phyloP scores from a whole-genome alignment of 2,888 invertebrate genomes.

The Antitype chi region DNA sequence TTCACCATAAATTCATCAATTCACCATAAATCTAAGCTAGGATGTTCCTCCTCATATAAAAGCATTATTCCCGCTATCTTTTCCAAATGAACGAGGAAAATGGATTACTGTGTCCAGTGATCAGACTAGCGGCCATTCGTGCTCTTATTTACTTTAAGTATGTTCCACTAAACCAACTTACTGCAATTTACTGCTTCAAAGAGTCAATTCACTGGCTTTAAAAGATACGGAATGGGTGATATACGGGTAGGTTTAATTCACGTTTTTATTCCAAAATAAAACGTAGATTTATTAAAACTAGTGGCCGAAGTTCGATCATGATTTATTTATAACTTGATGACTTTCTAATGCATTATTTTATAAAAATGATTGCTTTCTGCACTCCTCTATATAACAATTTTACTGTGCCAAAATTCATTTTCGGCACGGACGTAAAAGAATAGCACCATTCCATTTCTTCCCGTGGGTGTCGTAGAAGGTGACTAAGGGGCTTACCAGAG shows the following conservation, averaged over 20 bases:
- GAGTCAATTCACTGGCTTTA: constrained; percentile 17
- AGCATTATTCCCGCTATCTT: neutral
- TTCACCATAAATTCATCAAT: neutral
- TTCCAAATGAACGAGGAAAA: constrained; percentile 20
- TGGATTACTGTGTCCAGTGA: constrained; percentile 31
- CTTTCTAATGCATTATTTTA: too few species aligned
- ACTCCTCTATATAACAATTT: too few species aligned
- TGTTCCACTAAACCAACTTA: constrained; percentile 44
- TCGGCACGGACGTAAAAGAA: too few species aligned
- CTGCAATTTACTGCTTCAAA: constrained; percentile 39
- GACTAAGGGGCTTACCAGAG: too few species aligned
- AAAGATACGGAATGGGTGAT: constrained; percentile 19
- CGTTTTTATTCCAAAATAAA: neutral
- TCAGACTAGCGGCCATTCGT: constrained; percentile 30
- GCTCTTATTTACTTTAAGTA: constrained; percentile 34
- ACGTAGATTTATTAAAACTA: neutral
- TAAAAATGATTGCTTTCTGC: too few species aligned
- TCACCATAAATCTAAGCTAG: neutral
- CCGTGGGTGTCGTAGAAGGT: too few species aligned
- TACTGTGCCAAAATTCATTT: too few species aligned
- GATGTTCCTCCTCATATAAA: neutral
- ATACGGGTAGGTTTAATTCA: neutral
- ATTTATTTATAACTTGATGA: too few species aligned
- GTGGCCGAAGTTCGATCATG: too few species aligned
- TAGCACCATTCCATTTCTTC: too few species aligned